phyloP scores from a whole-genome alignment of 2,113 vertebrate genomes.

The Buteo buteo region DNA sequence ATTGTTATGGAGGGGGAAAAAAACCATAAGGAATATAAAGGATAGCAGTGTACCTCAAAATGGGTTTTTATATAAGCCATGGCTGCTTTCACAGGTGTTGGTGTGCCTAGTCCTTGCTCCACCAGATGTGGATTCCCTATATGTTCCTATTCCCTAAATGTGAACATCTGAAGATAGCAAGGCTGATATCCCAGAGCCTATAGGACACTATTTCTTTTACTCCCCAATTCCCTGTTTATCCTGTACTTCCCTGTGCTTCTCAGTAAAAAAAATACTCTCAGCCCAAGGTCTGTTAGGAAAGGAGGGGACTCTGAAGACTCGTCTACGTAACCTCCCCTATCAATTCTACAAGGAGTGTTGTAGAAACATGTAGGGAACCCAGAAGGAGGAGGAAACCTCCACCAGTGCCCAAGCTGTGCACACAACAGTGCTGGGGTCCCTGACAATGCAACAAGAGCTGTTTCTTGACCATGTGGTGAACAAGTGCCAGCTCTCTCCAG shows the following conservation, averaged over 20 bases:
- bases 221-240: not conserved
- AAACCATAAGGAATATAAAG: not conserved
- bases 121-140: not conserved
- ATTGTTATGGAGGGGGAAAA: not conserved
- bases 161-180: not conserved
- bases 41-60: not conserved
- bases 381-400: not conserved
- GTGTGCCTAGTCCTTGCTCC: not conserved
- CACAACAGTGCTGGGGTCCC: not conserved
- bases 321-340: not conserved
- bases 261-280: not conserved
- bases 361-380: not conserved
- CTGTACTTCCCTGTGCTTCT: not conserved
- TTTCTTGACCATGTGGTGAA: not conserved
- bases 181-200: not conserved
- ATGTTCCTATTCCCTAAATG: not conserved
- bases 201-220: not conserved
- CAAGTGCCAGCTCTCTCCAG: not conserved
- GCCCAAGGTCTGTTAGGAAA: not conserved
- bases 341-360: not conserved
- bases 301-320: not conserved
- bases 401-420: not conserved
- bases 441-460: not conserved
- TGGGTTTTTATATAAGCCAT: not conserved
- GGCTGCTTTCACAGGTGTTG: not conserved